Evolutionary conservation across 2,113 vertebrate genomes (phyloP), one percentile per base, ranked within the genome.

Genomic region (Dromas ardeola): DNA sequence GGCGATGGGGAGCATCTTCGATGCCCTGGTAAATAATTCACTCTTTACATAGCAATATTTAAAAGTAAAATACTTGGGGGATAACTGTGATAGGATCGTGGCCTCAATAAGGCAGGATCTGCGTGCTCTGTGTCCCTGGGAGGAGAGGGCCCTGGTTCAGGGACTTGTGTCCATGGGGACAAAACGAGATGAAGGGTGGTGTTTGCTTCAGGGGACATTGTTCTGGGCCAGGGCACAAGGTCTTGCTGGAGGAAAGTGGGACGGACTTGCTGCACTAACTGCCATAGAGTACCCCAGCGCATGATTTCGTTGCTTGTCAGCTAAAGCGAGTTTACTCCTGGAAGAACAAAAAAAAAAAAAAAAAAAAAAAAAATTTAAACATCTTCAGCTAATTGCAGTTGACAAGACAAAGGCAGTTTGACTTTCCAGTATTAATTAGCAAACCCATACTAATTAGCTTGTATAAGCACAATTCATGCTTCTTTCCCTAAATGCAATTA

Each of bases 351-450:
- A 70, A 49, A 20, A 18, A 29, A 26, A 69, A 55, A 58, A 43
- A 36, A 42, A 26, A 22, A 4, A 45, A 47, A 66, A 88, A 49
- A 49, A 95, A 84, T 92, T 93, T 95, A 79, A 96, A 94, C 73
- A 62, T 95, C 95, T 96, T 94, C 89, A 95, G 96, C 85, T 98
- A 98, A 98, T 98, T 98, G 88, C 87, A 93, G 95, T 94, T 97
- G 97, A 98, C 98, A 97, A 97, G 97, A 98, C 97, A 98, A 97
- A 97, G 97, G 95, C 94, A 97, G 93, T 95, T 96, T 96, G 96
- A 97, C 98, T 98, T 98, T 97, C 95, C 97, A 94, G 97, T 98
- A 97, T 98, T 98, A 98, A 98, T 98, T 98, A 98, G 98, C 94
- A 97, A 97, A 91, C 95, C 96, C 95, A 90, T 95, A 97, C 97